These are phyloP conservation scores for Etheostoma spectabile DNA, from an alignment of 2,113 vertebrate genomes.

Conservation along the genomic window DNA sequence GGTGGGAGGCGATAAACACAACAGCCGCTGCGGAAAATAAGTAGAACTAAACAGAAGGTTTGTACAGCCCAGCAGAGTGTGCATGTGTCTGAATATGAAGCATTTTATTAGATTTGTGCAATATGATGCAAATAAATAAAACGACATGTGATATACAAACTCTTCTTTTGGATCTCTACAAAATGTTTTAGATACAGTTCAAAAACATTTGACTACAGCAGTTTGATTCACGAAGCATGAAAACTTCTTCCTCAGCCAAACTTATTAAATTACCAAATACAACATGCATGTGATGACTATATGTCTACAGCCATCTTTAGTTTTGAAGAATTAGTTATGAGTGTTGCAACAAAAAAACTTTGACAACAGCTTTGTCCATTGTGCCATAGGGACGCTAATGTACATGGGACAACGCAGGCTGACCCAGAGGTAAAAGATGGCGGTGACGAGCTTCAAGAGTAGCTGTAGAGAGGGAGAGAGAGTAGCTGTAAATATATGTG, in stretches of 20 bases:
- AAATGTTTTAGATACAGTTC: background rate
- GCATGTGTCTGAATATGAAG: constrained; percentile 12
- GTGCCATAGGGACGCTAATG: constrained; percentile 23
- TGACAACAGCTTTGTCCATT: constrained; percentile 39
- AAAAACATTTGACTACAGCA: background rate
- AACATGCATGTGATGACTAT: background rate
- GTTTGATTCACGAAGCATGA: constrained; percentile 9
- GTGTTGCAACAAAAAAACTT: constrained; percentile 21
- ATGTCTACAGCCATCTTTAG: constrained; percentile 2
- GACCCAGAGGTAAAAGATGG: constrained; percentile 56
- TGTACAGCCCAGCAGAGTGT: background rate
- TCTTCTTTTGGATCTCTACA: background rate
- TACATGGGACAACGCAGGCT: constrained; percentile 30
- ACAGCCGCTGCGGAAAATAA: constrained; percentile 35
- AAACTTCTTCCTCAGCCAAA: background rate
- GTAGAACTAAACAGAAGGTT: constrained; percentile 41
- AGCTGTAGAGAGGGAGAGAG: constrained; percentile 36
- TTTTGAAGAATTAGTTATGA: constrained; percentile 4
- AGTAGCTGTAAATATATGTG: constrained; percentile 75
- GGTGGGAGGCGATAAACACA: constrained; percentile 65
- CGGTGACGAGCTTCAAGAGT: constrained; percentile 29
- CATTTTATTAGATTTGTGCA: background rate
- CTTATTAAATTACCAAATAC: constrained; percentile 1
- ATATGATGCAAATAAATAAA: background rate
- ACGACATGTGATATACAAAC: background rate